A percentile compares a stretch with the other conserved stretches of the same genome.
Evolutionary conservation across 2,113 vertebrate species (phyloP).

Genomic region (Pterophyllum scalare): DNA sequence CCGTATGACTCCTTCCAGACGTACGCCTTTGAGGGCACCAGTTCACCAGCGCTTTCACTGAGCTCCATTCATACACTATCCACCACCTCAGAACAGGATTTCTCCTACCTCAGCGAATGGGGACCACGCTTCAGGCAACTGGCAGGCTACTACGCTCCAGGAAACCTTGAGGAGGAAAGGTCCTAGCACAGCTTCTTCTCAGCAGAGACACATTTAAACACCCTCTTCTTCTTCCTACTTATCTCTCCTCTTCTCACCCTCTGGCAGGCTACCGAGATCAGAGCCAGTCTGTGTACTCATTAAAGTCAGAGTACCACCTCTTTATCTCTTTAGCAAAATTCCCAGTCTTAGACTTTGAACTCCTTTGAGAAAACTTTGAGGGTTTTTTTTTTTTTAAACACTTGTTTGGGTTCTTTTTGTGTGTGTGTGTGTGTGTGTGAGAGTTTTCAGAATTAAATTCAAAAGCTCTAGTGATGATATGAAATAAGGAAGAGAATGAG

Average conservation of each 20-base stretch:
- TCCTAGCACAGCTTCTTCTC: constrained; percentile 84
- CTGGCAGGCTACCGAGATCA: constrained; percentile 44
- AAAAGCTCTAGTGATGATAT: constrained; percentile 1
- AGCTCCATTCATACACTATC: constrained; percentile 96
- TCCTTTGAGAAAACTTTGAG: constrained; percentile 4
- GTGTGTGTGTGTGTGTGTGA: neutral
- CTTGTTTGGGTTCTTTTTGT: neutral
- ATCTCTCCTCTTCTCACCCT: constrained; percentile 40
- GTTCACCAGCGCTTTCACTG: constrained; percentile 91
- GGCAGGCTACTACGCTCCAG: constrained; percentile 90
- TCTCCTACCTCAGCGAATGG: constrained; percentile 94
- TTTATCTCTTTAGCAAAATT: constrained; percentile 48
- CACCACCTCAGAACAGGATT: constrained; percentile 94
- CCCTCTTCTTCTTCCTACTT: constrained; percentile 18
- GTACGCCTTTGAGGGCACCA: constrained; percentile 94
- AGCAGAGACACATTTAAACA: constrained; percentile 44
- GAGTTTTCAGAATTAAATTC: constrained; percentile 27
- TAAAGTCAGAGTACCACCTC: constrained; percentile 51
- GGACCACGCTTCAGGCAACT: constrained; percentile 95
- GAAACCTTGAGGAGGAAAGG: constrained; percentile 84
- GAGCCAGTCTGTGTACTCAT: constrained; percentile 60
- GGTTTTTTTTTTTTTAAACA: constrained; percentile 14
- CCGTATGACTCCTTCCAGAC: constrained; percentile 99
- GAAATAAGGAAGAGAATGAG: neutral
- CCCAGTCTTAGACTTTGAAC: constrained; percentile 45